Evolutionary conservation across 2,797 vertebrate genomes (phyloP).

Genomic region (Micrastur ruficollis): DNA sequence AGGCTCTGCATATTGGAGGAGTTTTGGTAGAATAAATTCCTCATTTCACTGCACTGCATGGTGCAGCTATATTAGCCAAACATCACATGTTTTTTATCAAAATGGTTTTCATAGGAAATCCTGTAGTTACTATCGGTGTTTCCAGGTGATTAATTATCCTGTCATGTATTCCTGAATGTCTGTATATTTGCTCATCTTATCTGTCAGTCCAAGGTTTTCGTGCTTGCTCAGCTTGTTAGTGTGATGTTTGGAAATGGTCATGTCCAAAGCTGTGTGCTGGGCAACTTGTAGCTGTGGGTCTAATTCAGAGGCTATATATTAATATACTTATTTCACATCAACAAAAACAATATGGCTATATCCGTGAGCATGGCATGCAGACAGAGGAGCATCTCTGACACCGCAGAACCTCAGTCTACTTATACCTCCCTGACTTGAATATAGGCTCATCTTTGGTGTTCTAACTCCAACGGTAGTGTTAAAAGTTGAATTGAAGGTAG

Average conservation of each 20-base stretch:
- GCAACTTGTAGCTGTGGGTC: neutral
- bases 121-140: neutral
- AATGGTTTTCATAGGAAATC: neutral
- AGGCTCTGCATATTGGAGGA: neutral
- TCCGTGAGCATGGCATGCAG: neutral
- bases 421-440: neutral
- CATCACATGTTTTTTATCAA: neutral
- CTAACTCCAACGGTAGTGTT: neutral
- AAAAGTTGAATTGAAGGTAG: neutral
- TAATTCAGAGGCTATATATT: neutral
- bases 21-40: neutral
- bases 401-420: neutral
- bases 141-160: neutral
- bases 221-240: neutral
- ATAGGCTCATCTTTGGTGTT: neutral
- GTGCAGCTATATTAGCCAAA: neutral
- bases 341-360: neutral
- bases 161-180: neutral
- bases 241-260: neutral
- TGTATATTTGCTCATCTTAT: neutral
- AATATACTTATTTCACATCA: neutral
- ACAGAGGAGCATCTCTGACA: neutral
- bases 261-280: neutral
- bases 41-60: neutral
- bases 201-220: neutral